These are phyloP conservation scores for Vanessa cardui DNA, from an alignment of 2,888 invertebrate species.

Conservation along the genomic window DNA sequence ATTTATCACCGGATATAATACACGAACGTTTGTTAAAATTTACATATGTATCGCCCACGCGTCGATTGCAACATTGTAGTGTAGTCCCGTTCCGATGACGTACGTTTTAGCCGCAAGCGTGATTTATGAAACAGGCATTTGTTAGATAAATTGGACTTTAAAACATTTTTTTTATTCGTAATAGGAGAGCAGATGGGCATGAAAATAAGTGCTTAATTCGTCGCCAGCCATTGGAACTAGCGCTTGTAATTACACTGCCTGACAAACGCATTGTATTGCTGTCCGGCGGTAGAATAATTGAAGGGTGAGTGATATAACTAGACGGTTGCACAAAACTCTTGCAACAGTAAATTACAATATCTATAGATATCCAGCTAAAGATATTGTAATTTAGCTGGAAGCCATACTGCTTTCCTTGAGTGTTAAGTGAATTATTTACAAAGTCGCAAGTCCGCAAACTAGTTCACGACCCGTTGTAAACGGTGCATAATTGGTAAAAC, in stretches of 20 bases:
- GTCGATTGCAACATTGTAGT: constrained; percentile 36
- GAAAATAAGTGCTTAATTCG: no score
- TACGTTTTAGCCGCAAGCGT: constrained; percentile 30
- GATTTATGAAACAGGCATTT: constrained; percentile 37
- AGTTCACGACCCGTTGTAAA: constrained; percentile 27
- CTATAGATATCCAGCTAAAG: constrained; percentile 16
- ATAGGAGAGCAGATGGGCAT: no score
- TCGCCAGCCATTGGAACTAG: no score
- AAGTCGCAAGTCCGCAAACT: constrained; percentile 27
- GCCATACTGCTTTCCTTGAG: constrained; percentile 2
- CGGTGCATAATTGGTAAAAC: constrained; percentile 28
- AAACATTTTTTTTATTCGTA: constrained; percentile 13
- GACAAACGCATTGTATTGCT: no score
- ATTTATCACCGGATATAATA: constrained; percentile 13
- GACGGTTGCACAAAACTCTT: no score
- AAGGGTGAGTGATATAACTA: no score
- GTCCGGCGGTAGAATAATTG: no score
- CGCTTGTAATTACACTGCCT: no score
- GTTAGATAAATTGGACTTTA: constrained; percentile 36
- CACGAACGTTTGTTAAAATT: constrained; percentile 20
- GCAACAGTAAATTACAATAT: no score
- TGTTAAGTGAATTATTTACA: constrained; percentile 24
- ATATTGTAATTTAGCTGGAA: constrained; percentile 30
- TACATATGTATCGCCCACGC: constrained; percentile 30
- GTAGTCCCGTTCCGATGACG: constrained; percentile 19